Evolutionary conservation across 2,113 vertebrate genomes (phyloP), one percentile per base, ranked within the genome.

Genomic region (Piprites chloris): DNA sequence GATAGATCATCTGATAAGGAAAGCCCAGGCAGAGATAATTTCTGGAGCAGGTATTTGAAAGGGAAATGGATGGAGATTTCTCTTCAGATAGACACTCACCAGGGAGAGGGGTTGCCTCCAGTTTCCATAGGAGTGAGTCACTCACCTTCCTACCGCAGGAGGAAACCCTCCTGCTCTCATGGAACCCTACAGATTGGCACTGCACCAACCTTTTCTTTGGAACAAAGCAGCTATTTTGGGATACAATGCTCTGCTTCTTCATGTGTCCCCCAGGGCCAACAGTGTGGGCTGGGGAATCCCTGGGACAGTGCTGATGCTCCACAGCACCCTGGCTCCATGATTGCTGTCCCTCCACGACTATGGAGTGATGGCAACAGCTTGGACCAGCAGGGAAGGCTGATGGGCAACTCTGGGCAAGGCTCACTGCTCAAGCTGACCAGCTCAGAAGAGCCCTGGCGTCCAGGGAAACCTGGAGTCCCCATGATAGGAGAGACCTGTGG

Each of bases 121-220:
- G 55, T 85, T 93, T 71, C 42, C 87, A 87, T 17, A 37, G 68
- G 8, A 77, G 33, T 94, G 96, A 96, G 68, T 97, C 95, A 97
- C 79, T 74, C 75, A 16, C 83, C 75, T 96, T 97, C 96, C 96
- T 95, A 92, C 4, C 33, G 75, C 44, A 88, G 93, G 33, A 97
- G 83, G 91, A 93, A 90, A 53, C 46, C 78, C 87, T 91, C 81
- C 41, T 2, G 5, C 52, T 84, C n/a, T 12, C 30, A 8, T 37
- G 53, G 53, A 90, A 58, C 5, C 44, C 59, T 15, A 28, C 24
- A 4, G 8, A 18, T 28, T 69, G 69, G 74, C 80, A 80, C 61
- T 55, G 9, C 37, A 1, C 21, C 1, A 2, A 50, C 27, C 55
- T 80, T 83, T 33, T 55, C 91, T 62, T 73, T 61, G 46, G 12